phyloP scores from a whole-genome alignment of 2,113 vertebrate species.

The Aegithalos caudatus region DNA sequence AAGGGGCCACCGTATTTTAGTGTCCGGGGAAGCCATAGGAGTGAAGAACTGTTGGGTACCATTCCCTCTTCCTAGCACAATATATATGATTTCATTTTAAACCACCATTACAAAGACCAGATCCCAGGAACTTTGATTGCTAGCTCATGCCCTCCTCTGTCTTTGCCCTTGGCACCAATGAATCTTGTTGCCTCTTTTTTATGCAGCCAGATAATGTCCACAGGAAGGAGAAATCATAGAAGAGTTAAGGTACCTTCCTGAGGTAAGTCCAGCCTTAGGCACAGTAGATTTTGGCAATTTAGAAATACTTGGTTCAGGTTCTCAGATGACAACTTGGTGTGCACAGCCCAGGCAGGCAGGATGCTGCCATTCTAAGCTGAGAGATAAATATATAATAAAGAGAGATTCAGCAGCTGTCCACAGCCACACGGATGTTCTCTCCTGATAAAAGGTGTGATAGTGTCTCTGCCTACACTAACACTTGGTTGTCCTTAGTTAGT shows the following conservation, averaged over 20 bases:
- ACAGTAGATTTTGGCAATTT: not conserved
- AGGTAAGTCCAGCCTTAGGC: not conserved
- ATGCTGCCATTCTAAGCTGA: not conserved
- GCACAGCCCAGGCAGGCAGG: not conserved
- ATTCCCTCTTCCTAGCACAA: not conserved
- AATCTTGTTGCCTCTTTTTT: not conserved
- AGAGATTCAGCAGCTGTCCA: not conserved
- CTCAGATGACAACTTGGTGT: not conserved
- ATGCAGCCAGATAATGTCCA: not conserved
- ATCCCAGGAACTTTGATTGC: not conserved
- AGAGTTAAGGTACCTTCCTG: not conserved
- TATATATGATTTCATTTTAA: not conserved
- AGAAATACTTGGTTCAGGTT: not conserved
- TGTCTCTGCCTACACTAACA: rapidly evolving
- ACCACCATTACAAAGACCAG: not conserved
- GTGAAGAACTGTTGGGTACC: not conserved
- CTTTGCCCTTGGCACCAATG: not conserved
- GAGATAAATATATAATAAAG: too few relatives aligned
- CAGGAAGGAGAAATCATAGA: not conserved
- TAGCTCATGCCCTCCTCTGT: not conserved
- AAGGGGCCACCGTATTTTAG: not conserved
- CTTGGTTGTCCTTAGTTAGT: not conserved
- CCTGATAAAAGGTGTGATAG: not conserved
- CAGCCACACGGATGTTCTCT: rapidly evolving
- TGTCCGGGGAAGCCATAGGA: not conserved